Conservation (phyloP, 1,140 invertebrate species). For the Drosophila teissieri region DNA sequence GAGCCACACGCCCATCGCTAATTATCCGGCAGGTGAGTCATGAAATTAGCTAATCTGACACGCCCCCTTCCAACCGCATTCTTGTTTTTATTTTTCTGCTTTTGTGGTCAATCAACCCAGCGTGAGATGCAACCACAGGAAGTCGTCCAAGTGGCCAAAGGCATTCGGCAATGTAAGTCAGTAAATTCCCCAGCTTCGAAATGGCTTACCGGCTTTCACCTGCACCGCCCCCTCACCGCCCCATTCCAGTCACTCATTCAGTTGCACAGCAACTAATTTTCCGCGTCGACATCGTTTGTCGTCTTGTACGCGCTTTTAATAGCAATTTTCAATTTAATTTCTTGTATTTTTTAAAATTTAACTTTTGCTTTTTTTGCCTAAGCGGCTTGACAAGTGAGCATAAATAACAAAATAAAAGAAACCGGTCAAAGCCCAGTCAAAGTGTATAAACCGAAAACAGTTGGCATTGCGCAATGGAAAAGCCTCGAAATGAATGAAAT, state of each 20-base stretch:
- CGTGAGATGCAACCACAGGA: conserved; percentile 75
- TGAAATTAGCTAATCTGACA: conserved; percentile 58
- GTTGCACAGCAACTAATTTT: conserved; percentile 57
- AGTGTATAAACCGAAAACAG: conserved; percentile 33
- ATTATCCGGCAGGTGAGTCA: conserved; percentile 65
- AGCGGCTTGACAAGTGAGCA: conserved; percentile 52
- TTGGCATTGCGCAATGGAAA: conserved; percentile 49
- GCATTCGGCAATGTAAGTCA: conserved; percentile 73
- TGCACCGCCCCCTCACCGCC: conserved; percentile 3
- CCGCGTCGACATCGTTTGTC: conserved; percentile 77
- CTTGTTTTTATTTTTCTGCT: background rate
- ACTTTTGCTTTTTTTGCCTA: conserved; percentile 21
- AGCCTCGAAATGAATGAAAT: conserved; percentile 24
- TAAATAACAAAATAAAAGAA: conserved; percentile 24
- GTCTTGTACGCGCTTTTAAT: conserved; percentile 71
- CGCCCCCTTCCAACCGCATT: conserved; percentile 3
- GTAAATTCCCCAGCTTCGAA: conserved; percentile 48
- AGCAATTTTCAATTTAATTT: conserved; percentile 73
- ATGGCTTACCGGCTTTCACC: conserved; percentile 76
- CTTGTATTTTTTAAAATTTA: conserved; percentile 24
- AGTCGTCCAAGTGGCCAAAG: conserved; percentile 40
- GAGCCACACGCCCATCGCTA: conserved; percentile 14
- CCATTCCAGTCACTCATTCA: conserved; percentile 40
- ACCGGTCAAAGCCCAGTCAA: conserved; percentile 40
- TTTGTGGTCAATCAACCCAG: conserved; percentile 50